Percentiles rank a stretch among this genome's conserved stretches.
Evolutionary conservation across 2,888 invertebrate genomes (phyloP).

Genomic region (Mythimna lalbum): DNA sequence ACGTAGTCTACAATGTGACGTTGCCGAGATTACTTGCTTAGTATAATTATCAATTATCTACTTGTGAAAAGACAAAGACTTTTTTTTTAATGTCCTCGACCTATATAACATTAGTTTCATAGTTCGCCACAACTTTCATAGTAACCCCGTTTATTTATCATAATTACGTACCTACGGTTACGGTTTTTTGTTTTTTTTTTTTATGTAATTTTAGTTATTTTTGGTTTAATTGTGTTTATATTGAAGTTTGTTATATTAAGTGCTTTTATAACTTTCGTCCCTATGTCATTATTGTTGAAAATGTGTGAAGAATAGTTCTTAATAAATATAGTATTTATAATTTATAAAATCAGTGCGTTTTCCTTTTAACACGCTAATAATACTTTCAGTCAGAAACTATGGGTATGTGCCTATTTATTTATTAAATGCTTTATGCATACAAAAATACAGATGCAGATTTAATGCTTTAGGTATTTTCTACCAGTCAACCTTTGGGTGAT

Average conservation of each 20-base stretch:
- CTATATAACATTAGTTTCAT: background rate
- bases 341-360: background rate
- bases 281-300: background rate
- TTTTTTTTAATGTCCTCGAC: background rate
- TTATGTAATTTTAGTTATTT: background rate
- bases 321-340: slow-evolving; percentile 1
- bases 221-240: slow-evolving; percentile 1
- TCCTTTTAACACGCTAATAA: background rate
- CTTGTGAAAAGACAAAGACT: background rate
- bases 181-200: background rate
- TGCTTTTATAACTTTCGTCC: background rate
- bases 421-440: no score
- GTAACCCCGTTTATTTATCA: background rate
- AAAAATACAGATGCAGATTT: no score
- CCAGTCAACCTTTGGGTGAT: no score
- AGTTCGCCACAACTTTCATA: background rate
- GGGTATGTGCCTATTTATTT: background rate
- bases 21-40: background rate
- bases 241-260: slow-evolving; percentile 1
- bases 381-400: background rate
- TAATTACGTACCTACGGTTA: background rate
- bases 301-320: background rate
- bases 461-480: no score
- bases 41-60: no score
- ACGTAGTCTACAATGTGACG: background rate